Percentiles rank a stretch among this genome's conserved stretches.
phyloP scores from a whole-genome alignment of 2,113 vertebrate species.

The Columba janthina region DNA sequence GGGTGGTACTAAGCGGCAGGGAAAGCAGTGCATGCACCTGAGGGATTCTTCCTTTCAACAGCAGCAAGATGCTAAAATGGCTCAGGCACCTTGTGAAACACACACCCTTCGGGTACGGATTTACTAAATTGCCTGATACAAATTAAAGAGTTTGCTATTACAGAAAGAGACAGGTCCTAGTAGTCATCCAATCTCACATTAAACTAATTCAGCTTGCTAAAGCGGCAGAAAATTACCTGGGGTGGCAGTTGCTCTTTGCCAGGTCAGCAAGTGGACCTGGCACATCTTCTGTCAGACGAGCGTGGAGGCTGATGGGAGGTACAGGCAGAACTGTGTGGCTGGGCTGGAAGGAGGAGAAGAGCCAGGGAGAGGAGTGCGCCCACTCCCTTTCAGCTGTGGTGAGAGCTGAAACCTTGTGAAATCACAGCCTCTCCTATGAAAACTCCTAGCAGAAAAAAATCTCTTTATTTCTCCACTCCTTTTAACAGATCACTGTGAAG shows the following conservation, averaged over 20 bases:
- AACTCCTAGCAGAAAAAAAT: not conserved
- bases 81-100: not conserved
- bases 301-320: rapidly evolving
- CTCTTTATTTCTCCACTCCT: not conserved
- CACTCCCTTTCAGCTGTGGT: not conserved
- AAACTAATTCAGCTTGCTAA: not conserved
- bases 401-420: conserved; percentile 1
- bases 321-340: not conserved
- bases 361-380: not conserved
- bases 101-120: not conserved
- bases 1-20: not conserved
- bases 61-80: not conserved
- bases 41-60: not conserved
- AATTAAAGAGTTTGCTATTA: not conserved
- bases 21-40: not conserved
- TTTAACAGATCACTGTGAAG: not conserved
- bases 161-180: not conserved
- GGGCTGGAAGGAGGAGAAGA: not conserved
- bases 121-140: not conserved
- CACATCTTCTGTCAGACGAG: not conserved
- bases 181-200: not conserved
- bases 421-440: not conserved
- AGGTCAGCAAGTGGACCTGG: not conserved
- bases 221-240: not conserved
- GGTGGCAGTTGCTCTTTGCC: not conserved